Conservation (phyloP, 2,113 vertebrate genomes). For the Merops nubicus region DNA sequence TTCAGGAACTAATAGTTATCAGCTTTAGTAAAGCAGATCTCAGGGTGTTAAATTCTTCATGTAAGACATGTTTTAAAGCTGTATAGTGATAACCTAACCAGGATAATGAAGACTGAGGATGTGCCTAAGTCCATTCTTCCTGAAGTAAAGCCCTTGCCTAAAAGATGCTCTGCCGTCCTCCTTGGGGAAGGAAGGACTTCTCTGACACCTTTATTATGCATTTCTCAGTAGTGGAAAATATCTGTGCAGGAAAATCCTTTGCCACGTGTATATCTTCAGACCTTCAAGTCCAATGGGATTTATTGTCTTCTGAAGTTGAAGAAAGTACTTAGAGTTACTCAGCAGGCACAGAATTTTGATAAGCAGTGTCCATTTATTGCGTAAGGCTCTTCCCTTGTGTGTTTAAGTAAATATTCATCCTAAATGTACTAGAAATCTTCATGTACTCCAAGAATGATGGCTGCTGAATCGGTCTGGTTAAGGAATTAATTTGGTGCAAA, state of each 20-base stretch:
- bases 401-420: background rate
- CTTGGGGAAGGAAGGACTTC: background rate
- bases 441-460: background rate
- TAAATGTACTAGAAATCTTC: background rate
- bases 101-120: background rate
- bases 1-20: background rate
- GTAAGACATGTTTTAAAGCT: background rate
- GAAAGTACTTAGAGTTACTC: background rate
- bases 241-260: background rate
- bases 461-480: background rate
- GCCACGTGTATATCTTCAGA: fast-evolving
- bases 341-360: background rate
- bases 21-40: background rate
- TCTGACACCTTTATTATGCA: background rate
- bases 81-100: background rate
- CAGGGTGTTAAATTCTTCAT: background rate
- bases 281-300: background rate
- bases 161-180: background rate
- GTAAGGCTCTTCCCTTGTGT: background rate
- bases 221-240: background rate
- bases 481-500: background rate
- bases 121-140: background rate
- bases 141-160: background rate
- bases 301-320: background rate
- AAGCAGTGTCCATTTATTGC: background rate